Conservation (phyloP, 2,888 invertebrate species). For the Cantharis rufa region DNA sequence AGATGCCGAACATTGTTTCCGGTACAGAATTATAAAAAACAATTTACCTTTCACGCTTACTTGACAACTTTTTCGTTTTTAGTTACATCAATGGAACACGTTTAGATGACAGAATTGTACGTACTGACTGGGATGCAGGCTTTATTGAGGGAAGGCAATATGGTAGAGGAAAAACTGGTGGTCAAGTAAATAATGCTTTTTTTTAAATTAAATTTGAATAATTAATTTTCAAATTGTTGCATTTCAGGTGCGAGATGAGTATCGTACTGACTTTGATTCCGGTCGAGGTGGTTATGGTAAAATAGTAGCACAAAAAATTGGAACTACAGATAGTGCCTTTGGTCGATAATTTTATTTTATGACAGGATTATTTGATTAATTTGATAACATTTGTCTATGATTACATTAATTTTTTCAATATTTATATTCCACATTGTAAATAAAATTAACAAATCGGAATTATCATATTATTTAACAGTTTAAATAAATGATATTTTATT, state of each 20-base stretch:
- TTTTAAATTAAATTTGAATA: background rate
- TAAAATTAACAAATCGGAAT: background rate
- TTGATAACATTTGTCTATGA: background rate
- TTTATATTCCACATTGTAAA: background rate
- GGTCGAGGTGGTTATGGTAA: conserved; percentile 98
- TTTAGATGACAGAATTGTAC: conserved; percentile 93
- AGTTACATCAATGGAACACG: conserved; percentile 95
- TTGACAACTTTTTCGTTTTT: conserved; percentile 42
- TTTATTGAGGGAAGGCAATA: conserved; percentile 98
- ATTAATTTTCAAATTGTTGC: background rate
- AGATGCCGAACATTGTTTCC: conserved; percentile 81
- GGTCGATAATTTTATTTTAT: conserved; percentile 44
- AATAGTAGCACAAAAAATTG: conserved; percentile 83
- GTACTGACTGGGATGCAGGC: conserved; percentile 99
- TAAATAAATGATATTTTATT: background rate
- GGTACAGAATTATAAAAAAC: conserved; percentile 48
- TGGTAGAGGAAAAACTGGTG: conserved; percentile 97
- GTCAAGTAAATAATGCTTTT: conserved; percentile 71
- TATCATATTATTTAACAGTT: background rate
- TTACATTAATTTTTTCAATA: background rate
- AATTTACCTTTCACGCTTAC: background rate
- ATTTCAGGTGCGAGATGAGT: conserved; percentile 90
- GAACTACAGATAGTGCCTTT: conserved; percentile 52
- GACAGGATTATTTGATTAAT: background rate
- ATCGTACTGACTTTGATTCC: conserved; percentile 94